A percentile compares a stretch with the other conserved stretches of the same genome.
phyloP scores from a whole-genome alignment of 1,140 invertebrate genomes.

The Hypothenemus hampei region DNA sequence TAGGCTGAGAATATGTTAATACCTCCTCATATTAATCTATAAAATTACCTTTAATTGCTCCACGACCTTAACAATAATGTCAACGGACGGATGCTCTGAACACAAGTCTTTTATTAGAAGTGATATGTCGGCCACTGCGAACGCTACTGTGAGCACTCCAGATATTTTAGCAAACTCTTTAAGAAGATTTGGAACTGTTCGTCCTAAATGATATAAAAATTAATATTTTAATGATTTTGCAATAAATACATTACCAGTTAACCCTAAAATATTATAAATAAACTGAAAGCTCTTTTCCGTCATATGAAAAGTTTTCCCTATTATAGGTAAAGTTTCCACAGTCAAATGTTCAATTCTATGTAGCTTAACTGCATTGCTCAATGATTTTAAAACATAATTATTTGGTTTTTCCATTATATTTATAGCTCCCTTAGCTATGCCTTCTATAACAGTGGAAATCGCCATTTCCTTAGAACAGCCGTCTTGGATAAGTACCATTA shows the following conservation, averaged over 20 bases:
- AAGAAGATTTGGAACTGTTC: constrained; percentile 14
- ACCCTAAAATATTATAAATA: constrained; percentile 26
- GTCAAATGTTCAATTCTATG: constrained; percentile 26
- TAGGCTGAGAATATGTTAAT: neutral
- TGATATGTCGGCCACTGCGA: constrained; percentile 25
- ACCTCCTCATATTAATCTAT: neutral
- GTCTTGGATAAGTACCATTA: constrained; percentile 13
- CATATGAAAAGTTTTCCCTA: constrained; percentile 29
- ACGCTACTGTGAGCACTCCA: constrained; percentile 24
- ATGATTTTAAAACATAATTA: constrained; percentile 16
- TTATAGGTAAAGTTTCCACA: constrained; percentile 23
- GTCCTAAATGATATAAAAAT: constrained; percentile 6
- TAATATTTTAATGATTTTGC: neutral
- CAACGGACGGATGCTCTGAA: constrained; percentile 27
- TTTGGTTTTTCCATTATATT: constrained; percentile 28
- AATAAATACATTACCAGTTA: constrained; percentile 17
- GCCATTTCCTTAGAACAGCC: constrained; percentile 19
- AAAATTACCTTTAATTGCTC: constrained; percentile 16
- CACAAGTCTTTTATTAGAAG: constrained; percentile 27
- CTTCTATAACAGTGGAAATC: constrained; percentile 24
- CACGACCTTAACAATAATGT: constrained; percentile 21
- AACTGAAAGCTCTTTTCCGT: constrained; percentile 31
- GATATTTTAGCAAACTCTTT: constrained; percentile 26
- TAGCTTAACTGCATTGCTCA: constrained; percentile 25
- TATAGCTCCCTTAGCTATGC: constrained; percentile 28